A percentile compares a stretch with the other conserved stretches of the same genome.
phyloP scores from a whole-genome alignment of 2,888 invertebrate species.

The Cyclophora albipunctata region DNA sequence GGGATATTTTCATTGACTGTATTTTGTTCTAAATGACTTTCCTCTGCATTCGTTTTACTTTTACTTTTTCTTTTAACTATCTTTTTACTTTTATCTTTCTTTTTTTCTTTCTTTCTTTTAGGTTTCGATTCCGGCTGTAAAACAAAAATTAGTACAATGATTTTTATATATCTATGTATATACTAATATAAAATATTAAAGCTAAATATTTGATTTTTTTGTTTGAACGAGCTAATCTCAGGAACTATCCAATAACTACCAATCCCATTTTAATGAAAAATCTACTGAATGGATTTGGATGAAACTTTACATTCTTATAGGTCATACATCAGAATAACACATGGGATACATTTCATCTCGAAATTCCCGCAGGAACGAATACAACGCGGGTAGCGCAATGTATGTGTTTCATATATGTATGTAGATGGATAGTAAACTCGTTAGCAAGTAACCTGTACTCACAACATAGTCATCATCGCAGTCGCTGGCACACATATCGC shows the following conservation, averaged over 20 bases:
- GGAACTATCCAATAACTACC: too few relatives aligned
- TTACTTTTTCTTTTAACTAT: neutral
- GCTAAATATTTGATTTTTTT: neutral
- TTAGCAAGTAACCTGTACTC: neutral
- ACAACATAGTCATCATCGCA: neutral
- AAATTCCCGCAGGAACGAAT: too few relatives aligned
- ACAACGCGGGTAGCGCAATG: neutral
- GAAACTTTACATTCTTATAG: too few relatives aligned
- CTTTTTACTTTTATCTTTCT: neutral
- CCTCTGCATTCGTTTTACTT: neutral
- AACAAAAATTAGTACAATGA: neutral
- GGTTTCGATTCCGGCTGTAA: neutral
- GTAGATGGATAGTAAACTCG: neutral
- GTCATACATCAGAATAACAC: too few relatives aligned
- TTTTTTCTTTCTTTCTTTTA: neutral
- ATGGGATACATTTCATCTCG: too few relatives aligned
- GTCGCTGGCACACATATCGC: neutral
- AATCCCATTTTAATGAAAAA: neutral
- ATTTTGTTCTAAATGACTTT: neutral
- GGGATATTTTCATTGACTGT: neutral
- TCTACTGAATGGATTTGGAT: too few relatives aligned
- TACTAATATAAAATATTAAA: too few relatives aligned
- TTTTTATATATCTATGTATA: neutral
- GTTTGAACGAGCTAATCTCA: neutral
- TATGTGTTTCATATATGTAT: neutral